Conservation (phyloP, 2,797 vertebrate genomes). For the Chaetophractus vellerosus region DNA sequence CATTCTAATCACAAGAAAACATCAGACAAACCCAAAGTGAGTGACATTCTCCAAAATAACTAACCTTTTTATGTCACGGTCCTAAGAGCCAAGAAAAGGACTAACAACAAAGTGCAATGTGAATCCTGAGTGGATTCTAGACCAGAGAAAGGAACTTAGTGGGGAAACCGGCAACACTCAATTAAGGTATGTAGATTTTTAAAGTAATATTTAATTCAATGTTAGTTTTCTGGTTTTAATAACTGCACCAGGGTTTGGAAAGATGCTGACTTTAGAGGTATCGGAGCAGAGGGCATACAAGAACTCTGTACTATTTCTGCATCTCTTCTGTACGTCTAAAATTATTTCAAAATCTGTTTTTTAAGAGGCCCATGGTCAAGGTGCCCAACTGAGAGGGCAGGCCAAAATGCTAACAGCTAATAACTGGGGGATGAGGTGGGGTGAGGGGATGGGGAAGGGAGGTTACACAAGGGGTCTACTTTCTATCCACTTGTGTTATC, state of each 20-base stretch:
- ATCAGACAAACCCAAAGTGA: not conserved
- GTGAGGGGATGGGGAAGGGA: too few relatives aligned
- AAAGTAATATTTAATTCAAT: not conserved
- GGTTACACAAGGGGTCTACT: not conserved
- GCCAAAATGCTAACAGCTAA: not conserved
- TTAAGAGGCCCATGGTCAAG: not conserved
- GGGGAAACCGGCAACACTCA: not conserved
- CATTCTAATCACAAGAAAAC: not conserved
- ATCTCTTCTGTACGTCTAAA: not conserved
- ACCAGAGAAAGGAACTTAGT: not conserved
- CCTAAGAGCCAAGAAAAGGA: not conserved
- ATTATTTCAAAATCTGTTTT: not conserved
- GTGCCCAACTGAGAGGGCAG: too few relatives aligned
- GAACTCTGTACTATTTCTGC: not conserved
- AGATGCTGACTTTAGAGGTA: not conserved
- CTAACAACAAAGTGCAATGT: not conserved
- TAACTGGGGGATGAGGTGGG: not conserved
- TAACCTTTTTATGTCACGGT: not conserved
- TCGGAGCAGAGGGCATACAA: not conserved
- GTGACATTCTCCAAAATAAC: not conserved
- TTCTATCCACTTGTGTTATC: not conserved
- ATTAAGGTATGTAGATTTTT: not conserved
- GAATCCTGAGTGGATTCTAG: not conserved
- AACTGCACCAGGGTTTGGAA: not conserved
- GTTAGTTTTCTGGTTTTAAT: constrained; percentile 18